Conservation (phyloP, 2,888 invertebrate species). For the Agrochola lota region DNA sequence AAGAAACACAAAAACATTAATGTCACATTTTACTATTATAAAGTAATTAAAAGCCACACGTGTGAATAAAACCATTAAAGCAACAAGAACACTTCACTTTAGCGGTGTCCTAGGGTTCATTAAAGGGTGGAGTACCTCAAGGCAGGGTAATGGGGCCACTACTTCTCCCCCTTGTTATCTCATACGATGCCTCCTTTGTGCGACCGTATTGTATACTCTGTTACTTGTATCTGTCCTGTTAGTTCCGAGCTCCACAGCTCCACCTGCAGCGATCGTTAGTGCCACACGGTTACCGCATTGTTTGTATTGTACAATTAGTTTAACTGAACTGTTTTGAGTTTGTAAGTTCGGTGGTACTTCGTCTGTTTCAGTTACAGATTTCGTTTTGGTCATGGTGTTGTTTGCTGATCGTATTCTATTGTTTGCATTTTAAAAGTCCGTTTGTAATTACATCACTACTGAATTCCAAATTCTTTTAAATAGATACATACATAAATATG, state of each 20-base stretch:
- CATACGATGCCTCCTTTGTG: constrained; percentile 84
- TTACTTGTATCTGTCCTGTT: constrained; percentile 74
- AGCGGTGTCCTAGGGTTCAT: constrained; percentile 78
- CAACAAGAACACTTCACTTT: constrained; percentile 75
- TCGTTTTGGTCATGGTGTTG: constrained; percentile 43
- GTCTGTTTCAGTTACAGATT: constrained; percentile 72
- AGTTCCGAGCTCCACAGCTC: constrained; percentile 65
- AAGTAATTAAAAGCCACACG: constrained; percentile 69
- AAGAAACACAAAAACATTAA: constrained; percentile 49
- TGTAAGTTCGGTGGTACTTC: constrained; percentile 70
- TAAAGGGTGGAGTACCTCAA: constrained; percentile 78
- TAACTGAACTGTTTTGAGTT: constrained; percentile 83
- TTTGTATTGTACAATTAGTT: constrained; percentile 85
- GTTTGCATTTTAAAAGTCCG: constrained; percentile 16
- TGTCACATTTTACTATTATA: constrained; percentile 55
- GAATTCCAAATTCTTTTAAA: not conserved
- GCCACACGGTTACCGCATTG: constrained; percentile 78
- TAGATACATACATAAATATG: not conserved
- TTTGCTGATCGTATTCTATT: constrained; percentile 21
- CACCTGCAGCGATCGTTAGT: constrained; percentile 82
- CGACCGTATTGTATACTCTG: constrained; percentile 71
- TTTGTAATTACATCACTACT: not conserved
- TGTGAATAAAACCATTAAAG: constrained; percentile 74
- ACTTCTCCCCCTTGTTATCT: constrained; percentile 85
- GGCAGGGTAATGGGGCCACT: constrained; percentile 84